Conservation (phyloP, 2,113 vertebrate species). For the Fregetta grallaria region DNA sequence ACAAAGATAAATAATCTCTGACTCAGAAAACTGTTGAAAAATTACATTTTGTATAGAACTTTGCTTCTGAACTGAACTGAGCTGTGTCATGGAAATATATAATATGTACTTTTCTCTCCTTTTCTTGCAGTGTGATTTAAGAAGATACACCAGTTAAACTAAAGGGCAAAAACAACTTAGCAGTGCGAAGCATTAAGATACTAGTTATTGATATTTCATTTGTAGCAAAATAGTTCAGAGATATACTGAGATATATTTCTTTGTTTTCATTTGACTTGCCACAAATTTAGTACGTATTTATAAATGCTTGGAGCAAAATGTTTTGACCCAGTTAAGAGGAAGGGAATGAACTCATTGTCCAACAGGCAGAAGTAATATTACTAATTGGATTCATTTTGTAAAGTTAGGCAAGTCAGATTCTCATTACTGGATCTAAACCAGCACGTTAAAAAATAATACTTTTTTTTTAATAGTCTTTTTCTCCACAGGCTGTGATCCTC, state of each 20-base stretch:
- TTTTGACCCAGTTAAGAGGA: constrained; percentile 27
- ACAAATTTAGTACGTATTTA: background rate
- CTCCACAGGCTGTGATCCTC: background rate
- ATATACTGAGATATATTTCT: background rate
- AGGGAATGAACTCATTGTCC: background rate
- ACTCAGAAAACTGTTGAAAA: background rate
- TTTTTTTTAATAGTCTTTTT: background rate
- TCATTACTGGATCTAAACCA: background rate
- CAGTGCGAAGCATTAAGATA: background rate
- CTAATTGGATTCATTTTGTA: background rate
- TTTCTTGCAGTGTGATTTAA: background rate
- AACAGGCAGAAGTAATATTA: background rate
- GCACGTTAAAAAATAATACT: background rate
- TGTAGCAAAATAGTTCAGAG: background rate
- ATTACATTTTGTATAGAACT: background rate
- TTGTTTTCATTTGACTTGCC: background rate
- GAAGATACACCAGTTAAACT: background rate
- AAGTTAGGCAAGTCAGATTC: background rate
- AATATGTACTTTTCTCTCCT: background rate
- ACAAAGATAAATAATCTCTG: background rate
- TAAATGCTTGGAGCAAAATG: background rate
- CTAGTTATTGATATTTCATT: background rate
- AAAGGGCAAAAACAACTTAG: background rate
- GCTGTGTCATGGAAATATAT: background rate
- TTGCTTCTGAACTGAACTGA: background rate